These are phyloP conservation scores for Heliconius sara DNA, from an alignment of 2,888 invertebrate species.

Conservation along the genomic window DNA sequence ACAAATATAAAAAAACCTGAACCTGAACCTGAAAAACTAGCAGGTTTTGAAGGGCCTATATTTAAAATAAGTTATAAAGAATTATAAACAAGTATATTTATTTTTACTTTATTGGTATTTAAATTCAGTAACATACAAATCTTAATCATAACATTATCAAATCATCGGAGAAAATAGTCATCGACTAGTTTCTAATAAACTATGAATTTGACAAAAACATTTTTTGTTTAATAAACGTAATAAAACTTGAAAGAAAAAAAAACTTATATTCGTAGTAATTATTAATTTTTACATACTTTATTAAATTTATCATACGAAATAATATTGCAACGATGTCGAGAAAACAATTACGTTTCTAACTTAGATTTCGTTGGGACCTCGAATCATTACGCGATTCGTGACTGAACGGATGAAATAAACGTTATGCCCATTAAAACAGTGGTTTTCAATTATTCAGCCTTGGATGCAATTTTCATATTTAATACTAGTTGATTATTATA, in stretches of 20 bases:
- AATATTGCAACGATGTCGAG: constrained; percentile 21
- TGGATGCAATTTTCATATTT: constrained; percentile 53
- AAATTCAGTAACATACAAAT: background rate
- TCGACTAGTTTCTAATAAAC: too few relatives aligned
- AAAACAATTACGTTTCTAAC: constrained; percentile 37
- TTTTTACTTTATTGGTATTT: background rate
- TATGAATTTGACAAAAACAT: too few relatives aligned
- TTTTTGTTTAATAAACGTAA: background rate
- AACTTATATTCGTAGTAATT: background rate
- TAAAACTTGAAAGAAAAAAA: background rate
- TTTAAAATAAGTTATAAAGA: too few relatives aligned
- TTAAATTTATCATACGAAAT: background rate
- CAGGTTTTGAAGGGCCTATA: constrained; percentile 48
- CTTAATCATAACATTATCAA: background rate
- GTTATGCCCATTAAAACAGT: constrained; percentile 43
- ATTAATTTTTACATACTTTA: background rate
- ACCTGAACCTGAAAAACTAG: background rate
- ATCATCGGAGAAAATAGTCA: background rate
- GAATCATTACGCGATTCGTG: constrained; percentile 44
- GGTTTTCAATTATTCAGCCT: constrained; percentile 54
- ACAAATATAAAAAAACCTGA: background rate
- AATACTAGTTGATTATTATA: constrained; percentile 44
- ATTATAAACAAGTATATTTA: too few relatives aligned
- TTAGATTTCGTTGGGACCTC: constrained; percentile 38
- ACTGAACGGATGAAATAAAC: constrained; percentile 44